phyloP scores from a whole-genome alignment of 2,113 vertebrate genomes.

The Alces alces region DNA sequence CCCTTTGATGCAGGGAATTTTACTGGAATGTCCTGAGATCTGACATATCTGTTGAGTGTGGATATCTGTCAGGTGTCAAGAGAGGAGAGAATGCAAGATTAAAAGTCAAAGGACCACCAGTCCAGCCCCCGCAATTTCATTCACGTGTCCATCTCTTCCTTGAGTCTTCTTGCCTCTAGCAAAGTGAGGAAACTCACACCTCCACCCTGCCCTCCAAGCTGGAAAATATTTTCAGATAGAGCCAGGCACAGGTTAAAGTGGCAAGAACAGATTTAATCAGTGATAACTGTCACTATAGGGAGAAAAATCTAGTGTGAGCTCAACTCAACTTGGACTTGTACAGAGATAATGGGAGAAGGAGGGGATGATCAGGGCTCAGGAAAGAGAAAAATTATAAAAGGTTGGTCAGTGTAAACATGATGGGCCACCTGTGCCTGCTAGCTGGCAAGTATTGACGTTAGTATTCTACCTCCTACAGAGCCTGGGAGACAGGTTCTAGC shows the following conservation, averaged over 20 bases:
- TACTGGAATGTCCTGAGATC: neutral
- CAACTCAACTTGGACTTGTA: neutral
- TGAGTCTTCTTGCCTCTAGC: neutral
- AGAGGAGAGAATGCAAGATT: neutral
- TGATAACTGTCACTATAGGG: neutral
- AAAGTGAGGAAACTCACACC: neutral
- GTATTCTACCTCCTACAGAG: neutral
- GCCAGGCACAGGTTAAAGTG: neutral
- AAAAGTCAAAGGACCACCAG: neutral
- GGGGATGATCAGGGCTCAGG: neutral
- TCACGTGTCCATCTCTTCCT: neutral
- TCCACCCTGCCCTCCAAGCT: too few species aligned
- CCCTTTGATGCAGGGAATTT: neutral
- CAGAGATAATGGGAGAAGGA: neutral
- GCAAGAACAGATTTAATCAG: neutral
- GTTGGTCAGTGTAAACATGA: neutral
- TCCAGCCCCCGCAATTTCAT: rapidly evolving
- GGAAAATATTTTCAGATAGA: neutral
- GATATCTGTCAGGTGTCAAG: neutral
- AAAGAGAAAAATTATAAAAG: neutral
- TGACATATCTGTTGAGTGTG: neutral
- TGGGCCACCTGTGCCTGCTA: neutral
- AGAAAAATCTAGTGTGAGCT: neutral
- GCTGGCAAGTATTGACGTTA: too few species aligned
- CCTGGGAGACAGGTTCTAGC: neutral